These are phyloP conservation scores for Thumatha senex DNA, from an alignment of 2,888 invertebrate genomes.

Conservation along the genomic window DNA sequence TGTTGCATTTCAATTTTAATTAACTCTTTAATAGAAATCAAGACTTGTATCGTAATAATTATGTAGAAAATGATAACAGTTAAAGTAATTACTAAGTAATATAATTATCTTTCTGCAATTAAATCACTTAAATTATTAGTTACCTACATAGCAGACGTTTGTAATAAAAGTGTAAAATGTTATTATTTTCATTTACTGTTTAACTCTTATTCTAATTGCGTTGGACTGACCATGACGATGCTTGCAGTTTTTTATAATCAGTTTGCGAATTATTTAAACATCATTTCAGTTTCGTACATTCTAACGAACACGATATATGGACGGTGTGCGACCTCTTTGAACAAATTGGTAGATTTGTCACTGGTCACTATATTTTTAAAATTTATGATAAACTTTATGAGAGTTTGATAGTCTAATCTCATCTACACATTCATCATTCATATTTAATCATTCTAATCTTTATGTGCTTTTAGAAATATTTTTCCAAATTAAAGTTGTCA, in stretches of 20 bases:
- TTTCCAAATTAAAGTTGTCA: too few species aligned
- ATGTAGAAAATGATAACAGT: background rate
- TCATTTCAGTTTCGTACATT: constrained; percentile 7
- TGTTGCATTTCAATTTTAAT: background rate
- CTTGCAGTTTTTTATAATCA: constrained; percentile 11
- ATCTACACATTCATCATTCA: too few species aligned
- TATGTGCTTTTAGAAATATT: too few species aligned
- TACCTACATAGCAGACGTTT: background rate
- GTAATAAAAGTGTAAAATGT: constrained; percentile 21
- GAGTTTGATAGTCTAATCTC: background rate
- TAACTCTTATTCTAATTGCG: constrained; percentile 22
- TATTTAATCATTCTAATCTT: too few species aligned
- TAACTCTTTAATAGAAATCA: background rate
- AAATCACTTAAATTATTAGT: constrained; percentile 8
- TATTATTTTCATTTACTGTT: constrained; percentile 14
- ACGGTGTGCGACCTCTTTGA: background rate
- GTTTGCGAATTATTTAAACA: constrained; percentile 5
- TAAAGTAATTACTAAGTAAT: background rate
- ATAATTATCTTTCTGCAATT: background rate
- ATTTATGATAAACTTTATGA: background rate
- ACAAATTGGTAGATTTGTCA: background rate
- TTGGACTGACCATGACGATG: constrained; percentile 16
- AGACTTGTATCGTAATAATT: background rate
- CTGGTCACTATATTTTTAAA: background rate
- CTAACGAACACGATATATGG: background rate